phyloP scores from a whole-genome alignment of 2,797 vertebrate genomes.

The Lycodopsis pacificus region DNA sequence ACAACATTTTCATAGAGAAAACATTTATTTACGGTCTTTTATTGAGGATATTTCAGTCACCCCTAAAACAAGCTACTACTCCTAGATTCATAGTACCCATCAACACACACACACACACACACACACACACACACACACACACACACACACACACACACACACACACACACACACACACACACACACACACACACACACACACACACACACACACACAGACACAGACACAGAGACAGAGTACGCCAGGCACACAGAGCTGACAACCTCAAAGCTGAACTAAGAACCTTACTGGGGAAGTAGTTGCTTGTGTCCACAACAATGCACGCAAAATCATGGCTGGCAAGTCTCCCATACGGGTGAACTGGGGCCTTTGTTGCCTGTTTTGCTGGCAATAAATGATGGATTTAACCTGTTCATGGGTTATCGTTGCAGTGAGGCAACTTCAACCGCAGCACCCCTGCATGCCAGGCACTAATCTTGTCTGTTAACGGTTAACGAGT shows the following conservation, averaged over 20 bases:
- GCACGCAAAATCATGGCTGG: not conserved
- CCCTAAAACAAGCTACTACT: not conserved
- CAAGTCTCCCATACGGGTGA: not conserved
- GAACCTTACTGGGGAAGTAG: not conserved
- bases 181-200: no score
- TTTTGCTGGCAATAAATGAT: not conserved
- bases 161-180: no score
- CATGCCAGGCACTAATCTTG: no score
- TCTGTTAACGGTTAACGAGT: no score
- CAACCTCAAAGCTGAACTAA: not conserved
- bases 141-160: no score
- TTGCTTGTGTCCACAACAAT: not conserved
- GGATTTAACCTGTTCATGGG: not conserved
- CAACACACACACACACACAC: no score
- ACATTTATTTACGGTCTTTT: not conserved
- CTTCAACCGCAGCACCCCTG: no score
- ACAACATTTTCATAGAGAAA: not conserved
- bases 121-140: no score
- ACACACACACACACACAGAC: no score
- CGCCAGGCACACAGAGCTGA: not conserved
- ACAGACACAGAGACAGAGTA: not conserved
- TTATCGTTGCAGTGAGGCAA: not conserved
- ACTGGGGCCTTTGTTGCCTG: not conserved
- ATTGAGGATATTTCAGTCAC: not conserved
- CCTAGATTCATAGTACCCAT: no score